Evolutionary conservation across 30 jellyfish, hydroid and myxozoan genomes (phyloP), one percentile per base, ranked within the genome.

Genomic region (Hydractinia symbiolongicarpus): DNA sequence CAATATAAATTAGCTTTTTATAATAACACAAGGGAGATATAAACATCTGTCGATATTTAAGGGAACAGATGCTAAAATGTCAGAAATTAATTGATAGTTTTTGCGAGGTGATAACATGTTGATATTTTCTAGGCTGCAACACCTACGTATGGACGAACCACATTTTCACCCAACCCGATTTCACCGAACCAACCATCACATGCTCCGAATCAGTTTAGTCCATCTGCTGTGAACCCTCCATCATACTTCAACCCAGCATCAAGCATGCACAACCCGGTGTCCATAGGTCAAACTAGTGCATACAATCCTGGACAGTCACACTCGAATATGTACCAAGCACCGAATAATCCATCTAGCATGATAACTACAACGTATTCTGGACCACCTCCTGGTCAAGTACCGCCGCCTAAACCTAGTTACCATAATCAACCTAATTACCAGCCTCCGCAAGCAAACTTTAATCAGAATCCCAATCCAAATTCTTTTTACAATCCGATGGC

Each of bases 231-330:
- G 15, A 53, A 53, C 14, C 54, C 49, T 17, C 54, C 83, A 9
- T 15, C 69, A 10, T 74, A 50, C 8, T 74, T 49, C 54, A 74
- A 74, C 54, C 68, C 83, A 8, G 83, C 75, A 11, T 30, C 83
- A 50, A 30, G 44, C 44, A 64, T 64, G 74, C 40, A 64, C 17
- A 30, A 30, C 44, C 44, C 44, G 44, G 44, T 30, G 44, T 30
- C 44, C 44, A 30, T 30, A 30, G 44, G 44, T 30, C 44, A 30
- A 1, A 30, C 44, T 30, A 30, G 44, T 30, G 44, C 44, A 30
- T 30, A 30, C 44, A 64, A 64, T 51, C 74, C 74, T 6, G 40
- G 40, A 7, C 74, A 64, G 40, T n/a, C 19, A 7, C 83, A 74
- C 5, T 74, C 70, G 15, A 10, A 10, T 50, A 58, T 58, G 49